phyloP scores from a whole-genome alignment of 2,888 invertebrate genomes.

The Drosophila mulleri region DNA sequence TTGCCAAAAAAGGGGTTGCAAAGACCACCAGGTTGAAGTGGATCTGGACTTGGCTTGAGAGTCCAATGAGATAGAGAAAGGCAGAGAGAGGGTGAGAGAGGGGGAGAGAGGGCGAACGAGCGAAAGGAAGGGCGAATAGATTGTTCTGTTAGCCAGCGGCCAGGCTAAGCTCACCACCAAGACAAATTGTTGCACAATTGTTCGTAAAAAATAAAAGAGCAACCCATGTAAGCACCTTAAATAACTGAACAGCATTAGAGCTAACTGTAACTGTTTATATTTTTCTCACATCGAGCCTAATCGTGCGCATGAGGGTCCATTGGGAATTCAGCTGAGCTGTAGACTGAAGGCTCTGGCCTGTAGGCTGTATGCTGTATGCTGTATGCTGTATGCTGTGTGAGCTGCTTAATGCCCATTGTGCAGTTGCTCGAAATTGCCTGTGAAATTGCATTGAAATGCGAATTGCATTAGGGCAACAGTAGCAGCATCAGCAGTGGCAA shows the following conservation, averaged over 20 bases:
- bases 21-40: conserved; percentile 68
- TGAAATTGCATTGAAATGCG: conserved; percentile 75
- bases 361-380: background rate
- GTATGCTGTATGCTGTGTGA: conserved; percentile 42
- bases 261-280: conserved; percentile 55
- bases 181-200: conserved; percentile 78
- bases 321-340: conserved; percentile 27
- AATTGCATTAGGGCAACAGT: conserved; percentile 70
- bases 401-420: conserved; percentile 74
- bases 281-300: conserved; percentile 65
- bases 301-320: conserved; percentile 60
- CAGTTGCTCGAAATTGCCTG: conserved; percentile 68
- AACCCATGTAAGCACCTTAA: conserved; percentile 80
- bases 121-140: conserved; percentile 11
- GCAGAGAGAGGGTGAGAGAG: background rate
- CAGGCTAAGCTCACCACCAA: conserved; percentile 77
- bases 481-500: background rate
- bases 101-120: background rate
- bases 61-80: background rate
- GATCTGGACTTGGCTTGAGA: conserved; percentile 7
- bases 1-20: conserved; percentile 64
- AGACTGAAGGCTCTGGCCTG: background rate
- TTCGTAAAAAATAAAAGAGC: conserved; percentile 61
- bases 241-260: conserved; percentile 49
- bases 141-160: conserved; percentile 55